Conservation (phyloP, 2,888 invertebrate species). For the Drosophila neutralis region DNA sequence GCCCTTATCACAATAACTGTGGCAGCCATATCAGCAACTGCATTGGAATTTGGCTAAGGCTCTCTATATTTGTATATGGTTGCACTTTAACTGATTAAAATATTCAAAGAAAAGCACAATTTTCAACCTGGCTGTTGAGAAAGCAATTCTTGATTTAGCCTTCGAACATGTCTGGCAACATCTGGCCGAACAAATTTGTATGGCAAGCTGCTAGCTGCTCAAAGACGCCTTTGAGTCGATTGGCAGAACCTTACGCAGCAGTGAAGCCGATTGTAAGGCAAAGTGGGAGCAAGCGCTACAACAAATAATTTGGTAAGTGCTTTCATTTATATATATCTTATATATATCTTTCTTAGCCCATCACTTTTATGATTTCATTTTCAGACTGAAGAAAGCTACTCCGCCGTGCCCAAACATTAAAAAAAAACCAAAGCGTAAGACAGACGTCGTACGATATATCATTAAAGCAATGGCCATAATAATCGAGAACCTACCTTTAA, state of each 20-base stretch:
- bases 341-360: neutral
- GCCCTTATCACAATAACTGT: neutral
- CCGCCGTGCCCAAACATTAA: too few species aligned
- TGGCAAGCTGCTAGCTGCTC: neutral
- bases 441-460: too few species aligned
- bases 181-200: neutral
- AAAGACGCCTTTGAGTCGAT: too few species aligned
- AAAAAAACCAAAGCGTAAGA: too few species aligned
- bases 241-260: too few species aligned
- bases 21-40: neutral
- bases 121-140: neutral
- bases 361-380: neutral
- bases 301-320: neutral
- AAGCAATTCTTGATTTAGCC: neutral
- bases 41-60: neutral
- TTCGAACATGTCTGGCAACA: neutral
- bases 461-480: too few species aligned
- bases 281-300: too few species aligned
- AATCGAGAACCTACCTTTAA: neutral
- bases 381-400: neutral
- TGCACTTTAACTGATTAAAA: neutral
- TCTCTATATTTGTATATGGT: neutral
- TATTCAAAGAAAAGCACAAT: neutral
- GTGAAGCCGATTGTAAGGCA: too few species aligned
- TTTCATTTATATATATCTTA: neutral